Base-by-base conservation (phyloP, 2,888 invertebrate genomes). In the Aphodius sticticus region DNA sequence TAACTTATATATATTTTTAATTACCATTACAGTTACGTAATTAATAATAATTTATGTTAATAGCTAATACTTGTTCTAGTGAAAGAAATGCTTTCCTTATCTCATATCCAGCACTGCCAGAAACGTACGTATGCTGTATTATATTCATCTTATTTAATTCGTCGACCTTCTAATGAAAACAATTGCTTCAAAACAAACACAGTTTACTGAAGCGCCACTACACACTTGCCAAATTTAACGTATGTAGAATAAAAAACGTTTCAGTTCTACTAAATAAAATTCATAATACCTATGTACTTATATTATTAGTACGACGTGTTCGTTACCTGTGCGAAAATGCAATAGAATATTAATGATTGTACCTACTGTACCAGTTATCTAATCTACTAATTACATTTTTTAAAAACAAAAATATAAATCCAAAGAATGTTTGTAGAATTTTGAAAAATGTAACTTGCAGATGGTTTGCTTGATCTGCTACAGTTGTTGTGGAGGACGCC, bases 171-270 rank as follows among this genome's bases (percentile, higher is more conserved):
- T 53, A 53, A 53, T 53, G 12, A 53, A 53, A 81, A 80, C 76
- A 36, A 74, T 76, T 78, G 82, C 83, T 81, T 81, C 81, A 9
- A 12, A 9, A 7, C 1, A 53, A 53, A 53, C 1, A 53, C 26
- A 26, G 26, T 26, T 53, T 78, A 76, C 71, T 69, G 78, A 81
- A 81, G 82, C 81, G 78, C 71, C 82, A 84, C 84, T 84, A 83
- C 83, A 84, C 86, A 85, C 86, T 86, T 86, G 85, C 85, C 85
- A 86, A 86, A 85, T 81, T 82, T 81, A 83, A 69, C 53, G 69
- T 76, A 16, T 53, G 7, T 53, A 53, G 53, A 2, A 53, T 53
- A 53, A 9, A 53, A 9, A 9, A 3, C 4, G 2, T 3, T 53
- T 53, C 53, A 12, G 53, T 53, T 53, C 12, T 53, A 26, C 26